Conservation (phyloP, 1,140 invertebrate genomes). For the Amyelois transitella region DNA sequence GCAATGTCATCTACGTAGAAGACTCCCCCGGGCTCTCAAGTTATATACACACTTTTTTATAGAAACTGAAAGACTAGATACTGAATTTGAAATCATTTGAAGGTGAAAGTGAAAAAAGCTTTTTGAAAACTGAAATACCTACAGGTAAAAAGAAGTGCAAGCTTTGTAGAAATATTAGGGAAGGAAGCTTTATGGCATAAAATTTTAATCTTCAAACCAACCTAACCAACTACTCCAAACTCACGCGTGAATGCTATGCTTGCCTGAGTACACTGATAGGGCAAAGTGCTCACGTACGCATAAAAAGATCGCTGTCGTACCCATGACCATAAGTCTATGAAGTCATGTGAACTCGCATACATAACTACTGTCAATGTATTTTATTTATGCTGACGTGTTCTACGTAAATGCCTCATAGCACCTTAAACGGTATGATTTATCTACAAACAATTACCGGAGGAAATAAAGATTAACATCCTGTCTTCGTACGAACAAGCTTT, state of each 20-base stretch:
- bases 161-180: too few relatives aligned
- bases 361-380: neutral
- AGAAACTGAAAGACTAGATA: too few relatives aligned
- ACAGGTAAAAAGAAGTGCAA: too few relatives aligned
- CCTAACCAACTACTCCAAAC: too few relatives aligned
- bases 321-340: neutral
- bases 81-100: too few relatives aligned
- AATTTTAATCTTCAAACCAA: too few relatives aligned
- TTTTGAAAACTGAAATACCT: too few relatives aligned
- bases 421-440: constrained; percentile 8
- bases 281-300: constrained; percentile 1
- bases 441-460: constrained; percentile 11
- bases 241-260: too few relatives aligned
- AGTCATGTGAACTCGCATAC: neutral
- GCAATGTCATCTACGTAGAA: constrained; percentile 40
- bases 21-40: too few relatives aligned
- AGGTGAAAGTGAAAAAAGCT: too few relatives aligned
- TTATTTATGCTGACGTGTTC: neutral
- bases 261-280: neutral
- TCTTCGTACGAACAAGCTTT: constrained; percentile 11
- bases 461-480: constrained; percentile 21
- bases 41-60: too few relatives aligned
- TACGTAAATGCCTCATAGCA: neutral
- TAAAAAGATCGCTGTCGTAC: neutral
- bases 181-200: too few relatives aligned